Evolutionary conservation across 2,113 vertebrate genomes (phyloP).

Genomic region (Campylomormyrus numenius): DNA sequence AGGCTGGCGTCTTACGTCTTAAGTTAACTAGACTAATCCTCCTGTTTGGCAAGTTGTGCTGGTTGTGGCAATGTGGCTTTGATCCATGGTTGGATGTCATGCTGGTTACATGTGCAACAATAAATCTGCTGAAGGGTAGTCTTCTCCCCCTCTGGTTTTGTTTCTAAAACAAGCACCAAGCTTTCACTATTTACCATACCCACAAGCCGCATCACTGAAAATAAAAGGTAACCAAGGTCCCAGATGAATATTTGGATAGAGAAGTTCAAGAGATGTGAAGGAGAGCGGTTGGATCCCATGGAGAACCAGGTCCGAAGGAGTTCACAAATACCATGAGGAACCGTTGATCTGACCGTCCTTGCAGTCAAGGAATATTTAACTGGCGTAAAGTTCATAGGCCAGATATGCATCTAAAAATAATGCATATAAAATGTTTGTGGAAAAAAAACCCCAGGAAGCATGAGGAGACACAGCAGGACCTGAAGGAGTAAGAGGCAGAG

Average conservation of each 20-base stretch:
- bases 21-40: not conserved
- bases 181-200: not conserved
- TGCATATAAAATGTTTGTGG: not conserved
- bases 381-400: not conserved
- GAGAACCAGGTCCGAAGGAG: not conserved
- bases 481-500: not conserved
- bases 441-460: not conserved
- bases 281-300: not conserved
- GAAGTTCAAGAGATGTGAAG: not conserved
- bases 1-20: not conserved
- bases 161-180: not conserved
- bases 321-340: not conserved
- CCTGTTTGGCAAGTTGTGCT: not conserved
- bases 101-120: not conserved
- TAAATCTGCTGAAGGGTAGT: not conserved
- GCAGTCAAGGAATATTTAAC: not conserved
- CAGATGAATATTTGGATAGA: not conserved
- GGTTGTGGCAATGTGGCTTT: not conserved
- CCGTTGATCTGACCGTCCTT: not conserved
- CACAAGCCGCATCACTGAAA: not conserved
- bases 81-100: slow-evolving; percentile 1
- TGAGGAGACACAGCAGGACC: not conserved
- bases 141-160: not conserved
- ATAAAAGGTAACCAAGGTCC: not conserved
- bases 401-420: not conserved